phyloP scores from a whole-genome alignment of 1,140 invertebrate species.

The Maniola jurtina region DNA sequence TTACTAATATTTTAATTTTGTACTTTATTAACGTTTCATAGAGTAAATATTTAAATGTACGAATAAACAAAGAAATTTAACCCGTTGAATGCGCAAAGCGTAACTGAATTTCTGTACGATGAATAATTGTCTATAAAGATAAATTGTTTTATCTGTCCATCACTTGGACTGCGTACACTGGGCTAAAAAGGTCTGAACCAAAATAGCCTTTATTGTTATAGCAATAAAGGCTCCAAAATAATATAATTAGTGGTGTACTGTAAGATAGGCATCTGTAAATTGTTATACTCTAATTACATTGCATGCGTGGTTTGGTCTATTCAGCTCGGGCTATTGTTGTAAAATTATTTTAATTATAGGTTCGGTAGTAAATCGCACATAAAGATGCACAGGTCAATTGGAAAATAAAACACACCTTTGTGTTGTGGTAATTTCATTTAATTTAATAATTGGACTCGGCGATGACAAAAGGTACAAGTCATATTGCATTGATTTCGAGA shows the following conservation, averaged over 20 bases:
- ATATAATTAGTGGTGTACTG: background rate
- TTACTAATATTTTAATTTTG: background rate
- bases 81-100: constrained; percentile 35
- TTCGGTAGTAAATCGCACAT: constrained; percentile 8
- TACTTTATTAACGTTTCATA: background rate
- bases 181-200: background rate
- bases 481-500: too few relatives aligned
- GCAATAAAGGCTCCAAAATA: background rate
- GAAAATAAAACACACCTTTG: constrained; percentile 5
- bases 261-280: constrained; percentile 46
- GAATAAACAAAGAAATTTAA: constrained; percentile 33
- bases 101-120: constrained; percentile 35
- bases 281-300: constrained; percentile 27
- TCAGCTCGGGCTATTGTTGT: constrained; percentile 20
- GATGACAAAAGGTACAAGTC: too few relatives aligned
- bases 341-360: constrained; percentile 26
- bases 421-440: background rate
- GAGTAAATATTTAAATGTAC: background rate
- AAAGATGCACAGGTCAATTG: constrained; percentile 14
- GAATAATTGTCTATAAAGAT: constrained; percentile 60
- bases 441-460: background rate
- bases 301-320: constrained; percentile 16
- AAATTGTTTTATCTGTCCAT: constrained; percentile 55
- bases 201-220: background rate
- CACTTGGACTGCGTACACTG: constrained; percentile 31